Percentiles rank a stretch among this genome's conserved stretches.
These are phyloP conservation scores for Podabrus alpinus DNA, from an alignment of 2,888 invertebrate genomes.

Conservation along the genomic window DNA sequence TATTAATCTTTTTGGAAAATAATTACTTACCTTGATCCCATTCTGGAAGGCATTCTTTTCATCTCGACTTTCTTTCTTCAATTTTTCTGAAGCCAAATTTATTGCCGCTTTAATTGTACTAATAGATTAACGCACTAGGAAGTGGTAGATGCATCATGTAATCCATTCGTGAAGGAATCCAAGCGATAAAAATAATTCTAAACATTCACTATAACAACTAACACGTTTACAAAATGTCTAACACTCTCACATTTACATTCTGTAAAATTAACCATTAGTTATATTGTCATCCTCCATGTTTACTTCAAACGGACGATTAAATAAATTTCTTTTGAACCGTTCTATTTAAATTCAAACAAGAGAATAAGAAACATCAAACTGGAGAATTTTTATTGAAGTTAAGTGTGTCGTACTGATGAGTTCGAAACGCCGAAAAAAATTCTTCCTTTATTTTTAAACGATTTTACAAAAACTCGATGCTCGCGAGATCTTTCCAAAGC, in stretches of 20 bases:
- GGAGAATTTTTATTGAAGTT: not conserved
- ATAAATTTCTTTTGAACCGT: not conserved
- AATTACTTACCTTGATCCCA: not conserved
- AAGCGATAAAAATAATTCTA: not conserved
- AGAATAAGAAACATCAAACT: not conserved
- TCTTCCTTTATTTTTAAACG: not conserved
- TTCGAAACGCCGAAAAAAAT: not conserved
- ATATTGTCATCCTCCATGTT: not conserved
- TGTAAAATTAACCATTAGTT: not conserved
- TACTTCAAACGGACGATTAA: not conserved
- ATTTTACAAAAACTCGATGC: not conserved
- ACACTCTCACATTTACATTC: not conserved
- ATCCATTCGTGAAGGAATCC: not conserved
- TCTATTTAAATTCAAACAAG: not conserved
- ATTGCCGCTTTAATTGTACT: not conserved
- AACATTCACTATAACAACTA: not conserved
- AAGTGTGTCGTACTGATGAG: not conserved
- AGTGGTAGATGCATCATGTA: not conserved
- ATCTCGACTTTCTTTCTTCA: not conserved
- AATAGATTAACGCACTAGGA: not conserved
- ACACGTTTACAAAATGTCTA: not conserved
- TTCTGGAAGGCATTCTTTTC: not conserved
- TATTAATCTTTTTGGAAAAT: not conserved
- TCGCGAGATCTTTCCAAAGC: not conserved
- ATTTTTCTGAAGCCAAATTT: not conserved